These are phyloP conservation scores for Neogale vison DNA, from an alignment of 2,113 vertebrate genomes.

Conservation along the genomic window DNA sequence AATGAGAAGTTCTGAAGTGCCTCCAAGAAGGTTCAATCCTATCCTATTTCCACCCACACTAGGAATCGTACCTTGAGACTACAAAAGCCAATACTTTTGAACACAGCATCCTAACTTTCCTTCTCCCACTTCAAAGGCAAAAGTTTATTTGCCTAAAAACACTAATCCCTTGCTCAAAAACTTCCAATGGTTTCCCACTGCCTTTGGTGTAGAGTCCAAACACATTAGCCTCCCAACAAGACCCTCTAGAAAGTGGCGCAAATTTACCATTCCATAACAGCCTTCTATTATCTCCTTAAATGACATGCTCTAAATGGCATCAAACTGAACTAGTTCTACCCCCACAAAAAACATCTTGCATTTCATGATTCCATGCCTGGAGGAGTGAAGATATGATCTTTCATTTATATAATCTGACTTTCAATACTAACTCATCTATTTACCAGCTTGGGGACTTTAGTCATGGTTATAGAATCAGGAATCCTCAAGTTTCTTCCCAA, in stretches of 20 bases:
- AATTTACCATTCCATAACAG: background rate
- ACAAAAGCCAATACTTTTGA: background rate
- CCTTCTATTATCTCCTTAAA: background rate
- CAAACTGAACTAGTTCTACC: background rate
- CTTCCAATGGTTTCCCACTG: background rate
- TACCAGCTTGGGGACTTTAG: background rate
- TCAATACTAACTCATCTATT: constrained; percentile 23
- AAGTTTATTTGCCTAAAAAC: background rate
- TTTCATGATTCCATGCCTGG: background rate
- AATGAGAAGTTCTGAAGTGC: background rate
- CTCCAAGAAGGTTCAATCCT: background rate
- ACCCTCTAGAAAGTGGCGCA: constrained; percentile 2
- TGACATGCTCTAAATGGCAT: background rate
- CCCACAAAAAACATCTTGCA: background rate
- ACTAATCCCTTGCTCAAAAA: constrained; percentile 4
- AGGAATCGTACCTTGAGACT: background rate
- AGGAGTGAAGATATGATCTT: background rate
- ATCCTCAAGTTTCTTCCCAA: background rate
- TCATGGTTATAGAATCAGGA: background rate
- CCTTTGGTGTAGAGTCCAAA: background rate
- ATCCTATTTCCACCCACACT: background rate
- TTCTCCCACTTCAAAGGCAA: constrained; percentile 17
- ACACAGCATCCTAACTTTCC: background rate
- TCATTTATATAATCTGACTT: constrained; percentile 9
- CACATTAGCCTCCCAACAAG: background rate